Evolutionary conservation across 2,113 vertebrate genomes (phyloP), one percentile per base, ranked within the genome.

Genomic region (Thalassoma bifasciatum): DNA sequence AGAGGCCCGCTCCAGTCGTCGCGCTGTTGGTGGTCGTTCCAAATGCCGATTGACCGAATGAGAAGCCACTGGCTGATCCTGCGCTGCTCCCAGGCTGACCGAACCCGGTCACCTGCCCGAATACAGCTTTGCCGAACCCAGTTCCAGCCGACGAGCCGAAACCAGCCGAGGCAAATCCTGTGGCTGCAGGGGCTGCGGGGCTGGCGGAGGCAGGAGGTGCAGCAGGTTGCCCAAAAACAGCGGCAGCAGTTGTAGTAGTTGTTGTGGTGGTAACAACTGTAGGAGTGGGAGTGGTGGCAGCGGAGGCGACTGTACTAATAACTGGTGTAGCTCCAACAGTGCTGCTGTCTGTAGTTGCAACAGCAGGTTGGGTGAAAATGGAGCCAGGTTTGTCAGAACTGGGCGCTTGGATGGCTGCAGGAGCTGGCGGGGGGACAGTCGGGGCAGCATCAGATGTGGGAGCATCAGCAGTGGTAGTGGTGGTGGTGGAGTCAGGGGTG

Each of bases 51-150:
- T 97, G 96, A 0, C 95, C 95, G 4, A 99, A 99, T 1, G 86
- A 84, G 68, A 99, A 98, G 56, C 91, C 57, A 14, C 93, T 24
- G 0, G 95, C 66, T 0, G 94, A 84, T 37, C 86, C 82, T 1
- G 92, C 77, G 30, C 84, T 93, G 77, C 89, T 86, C 0, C 91
- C 72, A 0, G 95, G 86, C 69, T 96, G 96, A 42, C 96, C 95
- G 0, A 98, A 98, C 36, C 94, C 86, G 10, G 92, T 88, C 0
- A 89, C 60, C 82, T 97, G 96, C 0, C 95, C 96, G 36, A 98
- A 99, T 0, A 93, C 34, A 0, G 95, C 85, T 59, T 96, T 95
- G 3, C 94, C 94, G 37, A 98, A 98, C 38, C 91, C 92, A 0
- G 90, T 65, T 0, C 91, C 60, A 11, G 92, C 9, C 23, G 91